These are phyloP conservation scores for Stictocephala bisonia DNA, from an alignment of 2,888 invertebrate genomes.

Conservation along the genomic window DNA sequence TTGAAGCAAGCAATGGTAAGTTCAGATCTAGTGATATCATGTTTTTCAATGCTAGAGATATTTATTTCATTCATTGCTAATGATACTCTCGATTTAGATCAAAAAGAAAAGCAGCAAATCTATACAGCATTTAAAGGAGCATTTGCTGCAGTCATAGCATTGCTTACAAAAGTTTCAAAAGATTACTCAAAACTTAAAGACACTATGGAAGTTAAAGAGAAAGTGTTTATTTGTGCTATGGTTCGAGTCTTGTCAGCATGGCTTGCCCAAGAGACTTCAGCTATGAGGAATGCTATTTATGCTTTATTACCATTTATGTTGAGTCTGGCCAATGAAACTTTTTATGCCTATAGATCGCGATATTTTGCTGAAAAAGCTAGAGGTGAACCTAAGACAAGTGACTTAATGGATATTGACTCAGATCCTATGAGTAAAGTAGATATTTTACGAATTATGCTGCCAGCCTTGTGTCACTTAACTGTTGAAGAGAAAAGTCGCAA, in stretches of 20 bases:
- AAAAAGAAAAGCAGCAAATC: slow-evolving; percentile 90
- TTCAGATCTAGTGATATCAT: slow-evolving; percentile 82
- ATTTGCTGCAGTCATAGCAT: slow-evolving; percentile 82
- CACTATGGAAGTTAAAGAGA: slow-evolving; percentile 76
- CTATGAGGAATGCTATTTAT: slow-evolving; percentile 86
- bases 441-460: slow-evolving; percentile 83
- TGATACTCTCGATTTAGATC: slow-evolving; percentile 85
- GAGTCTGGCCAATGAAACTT: slow-evolving; percentile 83
- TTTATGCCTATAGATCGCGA: slow-evolving; percentile 77
- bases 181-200: slow-evolving; percentile 72
- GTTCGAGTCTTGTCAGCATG: slow-evolving; percentile 88
- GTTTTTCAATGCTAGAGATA: slow-evolving; percentile 83
- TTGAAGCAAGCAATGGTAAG: slow-evolving; percentile 82
- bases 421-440: slow-evolving; percentile 74
- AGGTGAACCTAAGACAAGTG: slow-evolving; percentile 65
- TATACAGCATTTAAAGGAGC: slow-evolving; percentile 92
- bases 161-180: slow-evolving; percentile 78
- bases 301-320: slow-evolving; percentile 85
- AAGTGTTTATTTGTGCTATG: slow-evolving; percentile 84
- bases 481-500: slow-evolving; percentile 90
- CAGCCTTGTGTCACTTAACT: slow-evolving; percentile 90
- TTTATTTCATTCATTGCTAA: slow-evolving; percentile 83
- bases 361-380: slow-evolving; percentile 76
- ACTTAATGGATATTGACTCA: slow-evolving; percentile 64
- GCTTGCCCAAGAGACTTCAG: slow-evolving; percentile 91